Evolutionary conservation across 2,888 invertebrate species (phyloP), one percentile per base, ranked within the genome.

Genomic region (Celastrina argiolus): DNA sequence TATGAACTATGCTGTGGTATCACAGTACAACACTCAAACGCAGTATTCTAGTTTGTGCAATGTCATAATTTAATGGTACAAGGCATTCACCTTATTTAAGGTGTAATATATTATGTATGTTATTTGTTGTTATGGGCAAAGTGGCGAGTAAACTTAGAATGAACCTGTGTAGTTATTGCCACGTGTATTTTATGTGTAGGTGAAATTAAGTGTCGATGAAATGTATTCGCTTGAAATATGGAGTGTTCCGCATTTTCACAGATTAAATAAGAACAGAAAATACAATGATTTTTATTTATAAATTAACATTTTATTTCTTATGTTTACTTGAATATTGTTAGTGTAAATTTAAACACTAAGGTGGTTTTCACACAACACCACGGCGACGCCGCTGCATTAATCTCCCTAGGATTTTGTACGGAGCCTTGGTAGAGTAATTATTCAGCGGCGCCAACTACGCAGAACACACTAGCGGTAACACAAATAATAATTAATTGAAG

Each of bases 181-280:
- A 14, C 2, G 59, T 34, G 36, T 59, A 59, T 31, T 22, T 14
- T 22, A 61, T 36, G 36, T 61, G 31, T 31, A 58, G 31, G 12
- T 58, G 31, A 31, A 59, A 59, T 59, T 34, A 36, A 22, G 36
- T 61, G 36, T 58, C 31, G 5, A 12, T 56, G 10, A 58, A 58
- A 58, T 16, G 58, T 58, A 51, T 51, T 51, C 51, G 14, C 22
- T 22, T 26, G 31, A 12, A 39, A 59, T 39, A 39, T 36, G 61
- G 36, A 31, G 61, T 61, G 31, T n/a, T 39, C 31, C 18, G 34
- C 34, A 59, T 59, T 59, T 59, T 59, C 18, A 36, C 22, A 36
- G 36, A 61, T 61, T 61, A 61, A 26, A 61, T 61, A 61, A 22
- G 36, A 61, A 59, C 22, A 51, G 41, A 51, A 14, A 12, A 51